Evolutionary conservation across 53 echinoderm and acorn worm species (phyloP).

Genomic region (Echinarachnius parma): DNA sequence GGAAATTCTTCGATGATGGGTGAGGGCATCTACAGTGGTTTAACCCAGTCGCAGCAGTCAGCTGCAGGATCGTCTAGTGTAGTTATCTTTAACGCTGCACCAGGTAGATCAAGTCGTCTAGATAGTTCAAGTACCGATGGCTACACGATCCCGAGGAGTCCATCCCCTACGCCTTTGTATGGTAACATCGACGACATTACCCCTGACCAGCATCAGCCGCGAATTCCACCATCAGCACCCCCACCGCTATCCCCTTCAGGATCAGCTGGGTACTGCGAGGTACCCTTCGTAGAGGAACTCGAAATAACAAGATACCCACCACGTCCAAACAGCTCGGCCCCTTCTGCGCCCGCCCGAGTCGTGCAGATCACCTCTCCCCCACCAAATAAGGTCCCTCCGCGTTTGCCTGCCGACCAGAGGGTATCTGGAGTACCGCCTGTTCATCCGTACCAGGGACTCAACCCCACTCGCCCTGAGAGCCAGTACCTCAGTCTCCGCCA

Average conservation of each 20-base stretch:
- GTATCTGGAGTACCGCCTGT: not conserved
- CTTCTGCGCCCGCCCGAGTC: slow-evolving; percentile 5
- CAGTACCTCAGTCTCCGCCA: slow-evolving; percentile 31
- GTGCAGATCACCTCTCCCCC: slow-evolving; percentile 33
- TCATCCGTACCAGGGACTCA: slow-evolving; percentile 6
- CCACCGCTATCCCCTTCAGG: slow-evolving; percentile 1
- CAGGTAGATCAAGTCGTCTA: not conserved
- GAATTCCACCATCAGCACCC: not conserved
- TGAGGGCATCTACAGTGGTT: slow-evolving; percentile 19
- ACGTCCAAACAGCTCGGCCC: not conserved
- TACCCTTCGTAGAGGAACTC: slow-evolving; percentile 9
- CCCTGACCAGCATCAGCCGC: not conserved
- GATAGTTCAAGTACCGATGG: no score
- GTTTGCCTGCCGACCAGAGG: slow-evolving; percentile 17
- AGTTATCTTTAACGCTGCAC: not conserved
- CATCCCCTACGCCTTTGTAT: slow-evolving; percentile 8
- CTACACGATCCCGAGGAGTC: not conserved
- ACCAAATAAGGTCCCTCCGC: slow-evolving; percentile 23
- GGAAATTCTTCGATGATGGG: slow-evolving; percentile 12
- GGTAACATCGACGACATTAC: not conserved
- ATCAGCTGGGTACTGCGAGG: slow-evolving; percentile 6
- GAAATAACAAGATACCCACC: not conserved
- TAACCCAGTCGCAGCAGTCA: not conserved
- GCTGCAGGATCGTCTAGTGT: not conserved
- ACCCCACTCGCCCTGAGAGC: slow-evolving; percentile 5